Evolutionary conservation across 2,113 vertebrate species (phyloP), one percentile per base, ranked within the genome.

Genomic region (Pachycephala philippinensis): DNA sequence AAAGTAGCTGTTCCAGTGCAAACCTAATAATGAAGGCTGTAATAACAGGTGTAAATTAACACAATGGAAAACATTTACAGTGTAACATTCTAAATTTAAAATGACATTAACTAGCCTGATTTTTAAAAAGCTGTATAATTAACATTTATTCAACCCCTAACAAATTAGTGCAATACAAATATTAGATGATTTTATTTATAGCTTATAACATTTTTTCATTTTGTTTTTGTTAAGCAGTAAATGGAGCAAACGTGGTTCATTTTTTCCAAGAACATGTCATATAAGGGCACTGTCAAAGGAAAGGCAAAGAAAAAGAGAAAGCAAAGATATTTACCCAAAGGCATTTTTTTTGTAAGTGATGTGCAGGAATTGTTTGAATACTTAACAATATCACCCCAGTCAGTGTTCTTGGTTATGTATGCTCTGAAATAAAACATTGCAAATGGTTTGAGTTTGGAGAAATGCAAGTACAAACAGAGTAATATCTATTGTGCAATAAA

Each of bases 41-140:
- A 97, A 98, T 98, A 98, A 97, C 97, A 98, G 98, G 98, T 98
- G 97, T 98, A 98, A 98, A 98, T 98, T 98, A 98, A 97, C 97
- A 97, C 97, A 97, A 97, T 98, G 97, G 96, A 98, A 98, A 98
- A 98, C 98, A 97, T 98, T 98, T 98, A 97, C 85, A 95, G 94
- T 94, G 95, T 97, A 98, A 97, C 95, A 95, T 95, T 97, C 96
- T 97, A 98, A 98, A 98, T 98, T 98, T 98, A 98, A 98, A 97
- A 98, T 98, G 97, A 98, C 98, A 98, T 98, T 97, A 98, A 97
- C 97, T 97, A 98, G 98, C 96, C 90, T 77, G 94, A 97, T 98
- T 98, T 98, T 98, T 97, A 93, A 97, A 97, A 98, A 97, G 95
- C 97, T 96, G 72, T 93, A 54, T 98, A 98, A 98, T 98, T 98